Evolutionary conservation across 2,888 invertebrate species (phyloP).

Genomic region (Orthonevra nobilis): DNA sequence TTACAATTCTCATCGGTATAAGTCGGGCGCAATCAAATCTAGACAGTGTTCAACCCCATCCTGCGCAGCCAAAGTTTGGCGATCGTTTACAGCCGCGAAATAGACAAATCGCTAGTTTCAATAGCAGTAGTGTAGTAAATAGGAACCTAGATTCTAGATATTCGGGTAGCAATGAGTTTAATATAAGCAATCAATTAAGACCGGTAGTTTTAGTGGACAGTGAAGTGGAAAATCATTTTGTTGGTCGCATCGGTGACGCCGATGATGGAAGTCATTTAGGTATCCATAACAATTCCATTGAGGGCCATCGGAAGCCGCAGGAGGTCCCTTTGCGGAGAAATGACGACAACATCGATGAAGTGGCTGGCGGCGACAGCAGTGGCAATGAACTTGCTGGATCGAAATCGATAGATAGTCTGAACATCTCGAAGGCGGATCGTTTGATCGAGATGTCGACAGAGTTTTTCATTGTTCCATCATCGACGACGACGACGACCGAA

Average conservation of each 20-base stretch:
- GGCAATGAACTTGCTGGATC: slow-evolving; percentile 54
- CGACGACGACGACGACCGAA: slow-evolving; percentile 77
- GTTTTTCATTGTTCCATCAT: slow-evolving; percentile 88
- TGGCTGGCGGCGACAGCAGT: slow-evolving; percentile 32
- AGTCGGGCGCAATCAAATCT: slow-evolving; percentile 60
- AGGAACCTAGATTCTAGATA: slow-evolving; percentile 27
- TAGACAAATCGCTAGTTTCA: slow-evolving; percentile 72
- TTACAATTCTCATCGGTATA: slow-evolving; percentile 61
- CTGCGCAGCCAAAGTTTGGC: slow-evolving; percentile 76
- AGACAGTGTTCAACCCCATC: slow-evolving; percentile 55
- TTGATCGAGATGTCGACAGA: slow-evolving; percentile 90
- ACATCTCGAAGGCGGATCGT: slow-evolving; percentile 80
- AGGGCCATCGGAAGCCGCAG: slow-evolving; percentile 52
- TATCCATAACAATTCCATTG: slow-evolving; percentile 19
- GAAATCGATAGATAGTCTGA: slow-evolving; percentile 66
- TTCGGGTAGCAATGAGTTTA: slow-evolving; percentile 73
- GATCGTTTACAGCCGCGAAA: slow-evolving; percentile 76
- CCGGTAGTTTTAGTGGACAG: slow-evolving; percentile 72
- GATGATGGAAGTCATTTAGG: slow-evolving; percentile 54
- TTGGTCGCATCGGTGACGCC: slow-evolving; percentile 54
- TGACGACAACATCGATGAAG: slow-evolving; percentile 74
- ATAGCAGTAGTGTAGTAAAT: slow-evolving; percentile 58
- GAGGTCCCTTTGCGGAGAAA: slow-evolving; percentile 72
- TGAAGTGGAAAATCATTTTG: slow-evolving; percentile 69
- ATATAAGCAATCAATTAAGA: slow-evolving; percentile 73